Conservation (phyloP, 2,797 vertebrate genomes). For the Halcyon leucocephala region DNA sequence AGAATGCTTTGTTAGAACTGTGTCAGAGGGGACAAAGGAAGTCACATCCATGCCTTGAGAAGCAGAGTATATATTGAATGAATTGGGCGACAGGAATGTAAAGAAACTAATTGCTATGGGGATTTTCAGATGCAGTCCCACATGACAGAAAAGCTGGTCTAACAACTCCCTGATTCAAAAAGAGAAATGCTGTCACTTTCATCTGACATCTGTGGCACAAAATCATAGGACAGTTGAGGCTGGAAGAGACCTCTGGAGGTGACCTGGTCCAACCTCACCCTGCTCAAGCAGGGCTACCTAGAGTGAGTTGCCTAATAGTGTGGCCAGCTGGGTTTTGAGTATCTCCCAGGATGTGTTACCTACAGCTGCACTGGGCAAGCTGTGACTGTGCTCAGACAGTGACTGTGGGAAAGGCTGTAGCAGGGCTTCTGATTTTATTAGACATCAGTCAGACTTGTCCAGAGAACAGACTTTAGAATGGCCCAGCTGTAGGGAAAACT, state of each 20-base stretch:
- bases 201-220: background rate
- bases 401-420: background rate
- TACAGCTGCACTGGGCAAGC: background rate
- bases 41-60: background rate
- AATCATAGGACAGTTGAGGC: rapidly evolving
- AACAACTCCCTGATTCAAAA: background rate
- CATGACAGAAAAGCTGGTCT: background rate
- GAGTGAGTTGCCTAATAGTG: background rate
- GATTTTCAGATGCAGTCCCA: background rate
- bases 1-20: background rate
- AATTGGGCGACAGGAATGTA: background rate
- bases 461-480: background rate
- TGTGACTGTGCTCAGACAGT: background rate
- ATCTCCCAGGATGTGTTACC: background rate
- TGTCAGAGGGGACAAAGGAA: background rate
- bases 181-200: background rate
- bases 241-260: background rate
- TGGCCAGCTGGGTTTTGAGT: background rate
- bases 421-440: background rate
- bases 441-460: background rate
- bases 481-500: background rate
- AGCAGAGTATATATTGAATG: background rate
- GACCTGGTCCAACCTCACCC: background rate
- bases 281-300: background rate
- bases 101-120: background rate